Conservation (phyloP, 2,113 vertebrate genomes). For the Tachycineta bicolor region DNA sequence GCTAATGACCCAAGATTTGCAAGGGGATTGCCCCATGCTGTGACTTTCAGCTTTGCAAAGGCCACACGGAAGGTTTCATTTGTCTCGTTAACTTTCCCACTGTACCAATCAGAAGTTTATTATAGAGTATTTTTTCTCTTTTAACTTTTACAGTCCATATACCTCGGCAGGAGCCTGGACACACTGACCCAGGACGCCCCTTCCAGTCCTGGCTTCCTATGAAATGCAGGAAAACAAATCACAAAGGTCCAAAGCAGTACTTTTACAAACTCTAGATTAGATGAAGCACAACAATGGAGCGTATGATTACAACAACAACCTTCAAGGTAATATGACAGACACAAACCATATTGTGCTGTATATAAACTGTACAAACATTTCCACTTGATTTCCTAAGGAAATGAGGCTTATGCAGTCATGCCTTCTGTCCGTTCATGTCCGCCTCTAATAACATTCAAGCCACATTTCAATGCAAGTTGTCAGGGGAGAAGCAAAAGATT, state of each 20-base stretch:
- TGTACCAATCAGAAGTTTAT: constrained; percentile 56
- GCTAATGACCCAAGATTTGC: constrained; percentile 63
- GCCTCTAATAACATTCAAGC: neutral
- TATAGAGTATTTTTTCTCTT: constrained; percentile 51
- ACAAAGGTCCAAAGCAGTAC: constrained; percentile 51
- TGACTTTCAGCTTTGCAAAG: constrained; percentile 10
- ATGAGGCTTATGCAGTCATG: constrained; percentile 15
- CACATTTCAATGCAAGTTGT: neutral
- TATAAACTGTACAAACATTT: constrained; percentile 24
- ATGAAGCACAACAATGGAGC: constrained; percentile 41
- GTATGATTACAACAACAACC: neutral
- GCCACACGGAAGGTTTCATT: constrained; percentile 65
- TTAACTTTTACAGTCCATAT: constrained; percentile 66
- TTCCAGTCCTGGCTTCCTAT: neutral
- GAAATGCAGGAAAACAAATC: constrained; percentile 50
- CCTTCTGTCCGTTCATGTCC: neutral
- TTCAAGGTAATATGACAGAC: neutral
- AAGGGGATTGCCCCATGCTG: constrained; percentile 42
- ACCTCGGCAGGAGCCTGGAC: constrained; percentile 42
- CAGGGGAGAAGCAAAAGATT: constrained; percentile 19
- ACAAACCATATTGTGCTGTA: neutral
- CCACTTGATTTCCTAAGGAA: constrained; percentile 56
- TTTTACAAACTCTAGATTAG: constrained; percentile 50
- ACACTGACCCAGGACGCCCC: constrained; percentile 19
- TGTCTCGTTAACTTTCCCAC: constrained; percentile 58